phyloP scores from a whole-genome alignment of 2,888 invertebrate genomes.

The Ennomos erosarius region DNA sequence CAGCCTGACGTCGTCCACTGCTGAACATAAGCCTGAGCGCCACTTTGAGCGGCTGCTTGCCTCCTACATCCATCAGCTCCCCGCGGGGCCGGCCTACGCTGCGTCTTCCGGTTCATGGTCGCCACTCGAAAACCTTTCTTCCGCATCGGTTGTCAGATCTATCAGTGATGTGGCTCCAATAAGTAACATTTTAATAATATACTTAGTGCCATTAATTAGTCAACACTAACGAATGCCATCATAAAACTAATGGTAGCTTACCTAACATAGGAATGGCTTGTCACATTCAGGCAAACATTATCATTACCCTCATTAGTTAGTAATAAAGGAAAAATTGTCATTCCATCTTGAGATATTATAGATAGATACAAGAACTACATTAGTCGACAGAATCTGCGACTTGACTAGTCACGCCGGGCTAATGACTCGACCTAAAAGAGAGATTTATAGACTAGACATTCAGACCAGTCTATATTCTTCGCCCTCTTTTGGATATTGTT shows the following conservation, averaged over 20 bases:
- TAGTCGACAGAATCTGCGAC: slow-evolving; percentile 20
- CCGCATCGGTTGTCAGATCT: too few species aligned
- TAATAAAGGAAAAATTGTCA: slow-evolving; percentile 48
- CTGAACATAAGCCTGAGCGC: too few species aligned
- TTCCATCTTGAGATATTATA: slow-evolving; percentile 27
- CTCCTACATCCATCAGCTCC: too few species aligned
- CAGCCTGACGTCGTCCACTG: too few species aligned
- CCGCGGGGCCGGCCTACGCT: too few species aligned
- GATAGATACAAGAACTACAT: slow-evolving; percentile 30
- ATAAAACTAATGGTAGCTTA: slow-evolving; percentile 57
- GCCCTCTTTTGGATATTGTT: too few species aligned
- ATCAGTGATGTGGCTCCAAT: too few species aligned
- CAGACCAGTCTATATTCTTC: neutral
- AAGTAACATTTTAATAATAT: too few species aligned
- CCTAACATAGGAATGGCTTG: slow-evolving; percentile 46
- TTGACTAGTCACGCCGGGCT: slow-evolving; percentile 15
- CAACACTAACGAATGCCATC: slow-evolving; percentile 47
- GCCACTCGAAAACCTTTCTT: too few species aligned
- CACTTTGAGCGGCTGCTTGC: too few species aligned
- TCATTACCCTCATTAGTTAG: slow-evolving; percentile 48
- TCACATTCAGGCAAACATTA: slow-evolving; percentile 53
- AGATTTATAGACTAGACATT: slow-evolving; percentile 4
- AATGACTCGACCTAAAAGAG: slow-evolving; percentile 18
- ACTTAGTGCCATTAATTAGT: slow-evolving; percentile 40
- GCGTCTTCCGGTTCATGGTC: too few species aligned